Evolutionary conservation across 2,888 invertebrate genomes (phyloP).

Genomic region (Pocota personata): DNA sequence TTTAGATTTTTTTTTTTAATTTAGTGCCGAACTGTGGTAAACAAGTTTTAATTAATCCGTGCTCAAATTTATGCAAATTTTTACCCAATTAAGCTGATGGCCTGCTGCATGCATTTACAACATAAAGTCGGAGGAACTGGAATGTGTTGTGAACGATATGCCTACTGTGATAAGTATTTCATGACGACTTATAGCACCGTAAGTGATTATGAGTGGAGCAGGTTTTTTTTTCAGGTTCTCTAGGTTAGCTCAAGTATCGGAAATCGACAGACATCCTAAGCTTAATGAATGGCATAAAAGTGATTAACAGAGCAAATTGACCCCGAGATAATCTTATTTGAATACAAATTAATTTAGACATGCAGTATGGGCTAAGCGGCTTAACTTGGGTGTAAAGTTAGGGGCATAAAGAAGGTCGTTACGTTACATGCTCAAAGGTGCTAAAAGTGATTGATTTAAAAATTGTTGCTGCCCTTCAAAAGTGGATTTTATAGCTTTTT

Average conservation of each 20-base stretch:
- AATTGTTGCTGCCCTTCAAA: background rate
- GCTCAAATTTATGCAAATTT: constrained; percentile 9
- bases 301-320: background rate
- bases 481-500: background rate
- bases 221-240: constrained; percentile 6
- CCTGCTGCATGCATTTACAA: background rate
- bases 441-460: background rate
- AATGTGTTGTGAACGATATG: background rate
- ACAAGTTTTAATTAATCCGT: constrained; percentile 8
- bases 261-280: background rate
- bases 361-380: background rate
- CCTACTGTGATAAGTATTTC: background rate
- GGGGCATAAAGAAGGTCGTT: background rate
- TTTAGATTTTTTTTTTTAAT: background rate
- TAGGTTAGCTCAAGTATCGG: background rate
- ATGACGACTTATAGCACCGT: constrained; percentile 1
- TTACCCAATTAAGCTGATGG: constrained; percentile 16
- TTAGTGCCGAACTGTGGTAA: background rate
- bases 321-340: constrained; percentile 21
- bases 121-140: background rate
- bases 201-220: background rate
- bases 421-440: background rate
- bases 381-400: background rate
- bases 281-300: background rate
- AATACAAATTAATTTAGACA: constrained; percentile 7